Base-by-base conservation (phyloP, 92 coral and sea anemone genomes). In the Porites evermanni region DNA sequence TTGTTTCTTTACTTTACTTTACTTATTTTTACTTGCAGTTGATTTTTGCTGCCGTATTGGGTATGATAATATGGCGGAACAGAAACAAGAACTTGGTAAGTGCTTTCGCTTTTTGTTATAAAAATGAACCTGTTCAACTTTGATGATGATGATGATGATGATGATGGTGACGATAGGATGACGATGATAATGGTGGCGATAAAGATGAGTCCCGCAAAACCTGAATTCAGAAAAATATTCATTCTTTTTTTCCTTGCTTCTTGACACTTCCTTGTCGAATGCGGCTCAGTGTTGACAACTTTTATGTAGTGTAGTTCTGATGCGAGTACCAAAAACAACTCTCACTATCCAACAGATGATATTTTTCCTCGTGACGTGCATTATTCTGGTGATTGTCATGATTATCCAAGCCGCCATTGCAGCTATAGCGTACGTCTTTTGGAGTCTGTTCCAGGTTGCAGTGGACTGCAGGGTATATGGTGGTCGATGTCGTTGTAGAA, bases 371-470 rank as follows among this genome's bases (percentile, higher is more conserved):
- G 94, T 91, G 12, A 59, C 80, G 47, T 84, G 92, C 53, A 91
- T 91, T 7, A 60, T 88, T 32, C 84, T 88, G 50, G 72, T 88
- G 75, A 84, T 91, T 38, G 23, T 91, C 50, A 32, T 82, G 19
- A 78, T 72, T 2, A 66, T 91, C 14, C 94, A 91, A 75, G 82
- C 94, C 13, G 79, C 67, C 38, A 80, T 91, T 6, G 92, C 94
- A 10, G 91, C 86, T 26, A 8, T 91, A 23, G 70, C 74, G 7
- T 79, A 81, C 61, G 81, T 79, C 21, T 32, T 91, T 8, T 80
- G 91, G 83, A 83, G 83, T 64, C 53, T 80, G 21, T 53, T 91
- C 52, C 60, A 69, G 70, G 76, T 17, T 17, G 80, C 92, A 1
- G 24, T 53, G 12, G 72, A 88, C 79, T 91, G 94, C 68, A 4